Base-by-base conservation (phyloP, 1,140 invertebrate genomes). In the Frieseomelitta varia region DNA sequence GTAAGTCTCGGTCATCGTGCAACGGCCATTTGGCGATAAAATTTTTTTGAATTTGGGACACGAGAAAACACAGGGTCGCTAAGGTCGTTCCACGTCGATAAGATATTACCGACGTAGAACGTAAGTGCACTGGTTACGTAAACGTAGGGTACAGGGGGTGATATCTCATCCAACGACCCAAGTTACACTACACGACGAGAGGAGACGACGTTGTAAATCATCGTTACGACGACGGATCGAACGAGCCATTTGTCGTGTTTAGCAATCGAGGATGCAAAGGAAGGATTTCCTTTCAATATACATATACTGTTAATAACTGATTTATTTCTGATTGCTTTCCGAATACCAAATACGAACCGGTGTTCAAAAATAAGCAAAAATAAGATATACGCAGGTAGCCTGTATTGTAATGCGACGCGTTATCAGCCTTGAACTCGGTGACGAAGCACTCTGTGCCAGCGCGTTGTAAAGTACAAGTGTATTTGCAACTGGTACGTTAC, bases 61-160 rank as follows among this genome's bases (percentile, higher is more conserved):
- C 76, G 19, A 85, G 88, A 93, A 92, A 92, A 91, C 92, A 92
- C 75, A 53, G 84, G 92, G 91, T 92, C 90, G 53, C 69, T 63
- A 56, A 86, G 39, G 92, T 93, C 91, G 84, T 79, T 14, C 75
- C 55, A 8, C 34, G 34, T 10, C 24, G 92, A 93, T 93, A 92
- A 93, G 91, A 93, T 79, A 79, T 91, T 90, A 92, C 63, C 86
- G 85, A 88, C 87, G 84, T 88, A 81, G 89, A 80, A 90, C 87
- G 90, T 84, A 79, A 88, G 86, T 92, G 90, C 87, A 88, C 76
- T 73, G 81, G 90, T 93, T 93, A 92, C 87, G 88, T 90, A 93
- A 93, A 84, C 21, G 71, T 53, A 74, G 3, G 24, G 53, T 51
- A 47, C 47, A 84, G 53, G 55, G 71, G 65, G 71, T 85, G 58